phyloP scores from a whole-genome alignment of 1,140 invertebrate genomes.

The Heliothis subflexa region DNA sequence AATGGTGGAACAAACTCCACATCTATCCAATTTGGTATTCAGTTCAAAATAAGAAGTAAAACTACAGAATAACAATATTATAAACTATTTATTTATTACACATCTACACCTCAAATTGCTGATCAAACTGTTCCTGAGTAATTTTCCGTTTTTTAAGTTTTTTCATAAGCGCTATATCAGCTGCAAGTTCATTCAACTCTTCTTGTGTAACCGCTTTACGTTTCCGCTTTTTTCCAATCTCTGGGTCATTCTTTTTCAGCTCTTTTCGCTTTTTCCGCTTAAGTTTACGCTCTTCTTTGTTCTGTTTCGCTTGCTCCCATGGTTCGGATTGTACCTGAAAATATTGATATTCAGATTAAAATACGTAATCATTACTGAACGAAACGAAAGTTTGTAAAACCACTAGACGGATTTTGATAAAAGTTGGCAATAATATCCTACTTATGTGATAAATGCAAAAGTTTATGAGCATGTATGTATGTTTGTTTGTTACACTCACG shows the following conservation, averaged over 20 bases:
- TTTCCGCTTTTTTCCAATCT: constrained; percentile 83
- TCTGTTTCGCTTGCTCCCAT: constrained; percentile 94
- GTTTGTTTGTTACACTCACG: too few species aligned
- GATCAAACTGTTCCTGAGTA: constrained; percentile 87
- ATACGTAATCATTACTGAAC: too few species aligned
- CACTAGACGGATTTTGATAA: too few species aligned
- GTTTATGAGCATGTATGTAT: too few species aligned
- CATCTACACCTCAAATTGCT: constrained; percentile 81
- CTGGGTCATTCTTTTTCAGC: constrained; percentile 80
- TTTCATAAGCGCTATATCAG: constrained; percentile 94
- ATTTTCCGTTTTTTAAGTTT: constrained; percentile 96
- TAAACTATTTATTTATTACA: background rate
- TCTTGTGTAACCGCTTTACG: constrained; percentile 88
- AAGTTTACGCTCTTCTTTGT: constrained; percentile 90
- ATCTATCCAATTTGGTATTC: too few species aligned
- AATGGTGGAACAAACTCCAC: too few species aligned
- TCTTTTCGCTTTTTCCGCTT: constrained; percentile 86
- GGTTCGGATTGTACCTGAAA: constrained; percentile 88
- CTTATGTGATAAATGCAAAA: too few species aligned
- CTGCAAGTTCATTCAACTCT: constrained; percentile 94
- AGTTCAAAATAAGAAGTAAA: constrained; percentile 1
- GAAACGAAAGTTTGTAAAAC: too few species aligned
- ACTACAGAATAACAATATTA: background rate
- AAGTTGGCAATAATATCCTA: too few species aligned
- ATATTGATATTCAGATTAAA: background rate